Conservation (phyloP, 2,113 vertebrate genomes). For the Spea multiplicata region DNA sequence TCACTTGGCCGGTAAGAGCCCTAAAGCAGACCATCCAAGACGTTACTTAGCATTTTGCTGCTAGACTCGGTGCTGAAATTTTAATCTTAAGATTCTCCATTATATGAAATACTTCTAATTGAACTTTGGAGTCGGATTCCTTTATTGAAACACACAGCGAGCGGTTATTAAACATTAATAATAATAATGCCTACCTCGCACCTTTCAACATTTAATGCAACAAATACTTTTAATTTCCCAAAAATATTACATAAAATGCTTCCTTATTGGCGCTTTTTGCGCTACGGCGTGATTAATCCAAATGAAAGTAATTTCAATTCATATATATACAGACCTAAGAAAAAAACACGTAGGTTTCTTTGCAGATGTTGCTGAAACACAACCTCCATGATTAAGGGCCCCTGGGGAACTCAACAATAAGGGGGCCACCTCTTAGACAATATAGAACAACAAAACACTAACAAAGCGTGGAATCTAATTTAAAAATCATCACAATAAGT, state of each 20-base stretch:
- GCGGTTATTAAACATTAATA: constrained; percentile 53
- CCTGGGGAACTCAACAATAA: too few relatives aligned
- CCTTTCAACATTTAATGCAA: constrained; percentile 44
- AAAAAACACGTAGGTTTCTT: too few relatives aligned
- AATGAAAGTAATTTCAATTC: not conserved
- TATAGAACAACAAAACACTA: too few relatives aligned
- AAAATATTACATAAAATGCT: constrained; percentile 18
- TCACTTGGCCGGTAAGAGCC: not conserved
- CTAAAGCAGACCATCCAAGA: constrained; percentile 14
- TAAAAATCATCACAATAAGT: too few relatives aligned
- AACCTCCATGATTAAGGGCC: too few relatives aligned
- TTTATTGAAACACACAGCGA: constrained; percentile 55
- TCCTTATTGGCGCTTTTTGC: not conserved
- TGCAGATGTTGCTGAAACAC: too few relatives aligned
- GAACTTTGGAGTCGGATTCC: constrained; percentile 52
- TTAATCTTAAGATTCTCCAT: constrained; percentile 8
- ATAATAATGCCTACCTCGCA: too few relatives aligned
- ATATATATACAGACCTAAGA: too few relatives aligned
- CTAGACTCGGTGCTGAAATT: not conserved
- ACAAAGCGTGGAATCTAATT: too few relatives aligned
- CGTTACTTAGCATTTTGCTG: not conserved
- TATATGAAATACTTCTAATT: constrained; percentile 52
- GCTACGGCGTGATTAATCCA: too few relatives aligned
- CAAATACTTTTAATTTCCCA: constrained; percentile 23
- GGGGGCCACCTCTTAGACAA: too few relatives aligned